Percentiles rank a stretch among this genome's conserved stretches.
Conservation (phyloP, 2,113 vertebrate species). For the Platysternon megacephalum region DNA sequence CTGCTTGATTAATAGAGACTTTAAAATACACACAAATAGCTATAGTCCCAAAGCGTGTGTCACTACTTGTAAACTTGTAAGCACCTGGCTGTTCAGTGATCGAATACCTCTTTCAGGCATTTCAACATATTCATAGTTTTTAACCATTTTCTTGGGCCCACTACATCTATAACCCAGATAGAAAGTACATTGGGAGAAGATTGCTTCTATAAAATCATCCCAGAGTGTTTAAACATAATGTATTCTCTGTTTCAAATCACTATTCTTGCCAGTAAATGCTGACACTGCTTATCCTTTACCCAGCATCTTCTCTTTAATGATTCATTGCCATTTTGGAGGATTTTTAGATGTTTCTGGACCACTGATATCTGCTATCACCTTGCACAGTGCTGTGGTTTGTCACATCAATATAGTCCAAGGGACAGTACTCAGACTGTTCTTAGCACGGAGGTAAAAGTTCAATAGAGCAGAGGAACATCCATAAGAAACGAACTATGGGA, state of each 20-base stretch:
- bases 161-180: background rate
- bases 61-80: background rate
- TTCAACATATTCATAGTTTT: background rate
- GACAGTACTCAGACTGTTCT: background rate
- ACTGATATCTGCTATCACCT: background rate
- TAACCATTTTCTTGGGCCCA: background rate
- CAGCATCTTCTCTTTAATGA: background rate
- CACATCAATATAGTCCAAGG: background rate
- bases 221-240: background rate
- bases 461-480: background rate
- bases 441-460: background rate
- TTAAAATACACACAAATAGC: background rate
- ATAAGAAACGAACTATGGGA: background rate
- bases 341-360: background rate
- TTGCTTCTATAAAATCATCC: background rate
- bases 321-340: background rate
- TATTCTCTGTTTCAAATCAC: background rate
- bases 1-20: background rate
- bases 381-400: background rate
- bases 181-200: background rate
- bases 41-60: background rate
- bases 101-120: background rate
- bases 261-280: background rate
- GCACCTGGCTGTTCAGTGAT: background rate
- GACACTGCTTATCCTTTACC: background rate